Evolutionary conservation across 2,797 vertebrate species (phyloP).

Genomic region (Muscicapa striata): DNA sequence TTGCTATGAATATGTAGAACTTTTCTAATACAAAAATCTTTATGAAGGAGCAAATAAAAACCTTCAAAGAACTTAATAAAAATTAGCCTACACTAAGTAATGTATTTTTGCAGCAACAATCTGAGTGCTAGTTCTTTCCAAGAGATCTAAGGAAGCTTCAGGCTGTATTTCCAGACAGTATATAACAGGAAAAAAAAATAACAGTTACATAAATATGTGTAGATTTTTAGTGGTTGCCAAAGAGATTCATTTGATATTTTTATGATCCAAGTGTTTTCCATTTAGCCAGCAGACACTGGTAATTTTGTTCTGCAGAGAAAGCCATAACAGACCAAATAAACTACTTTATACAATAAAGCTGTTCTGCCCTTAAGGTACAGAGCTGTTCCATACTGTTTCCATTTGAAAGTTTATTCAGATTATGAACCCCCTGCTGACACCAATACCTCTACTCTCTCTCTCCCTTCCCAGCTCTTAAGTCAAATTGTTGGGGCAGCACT

Average conservation of each 20-base stretch:
- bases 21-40: neutral
- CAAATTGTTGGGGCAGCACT: conserved; percentile 34
- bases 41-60: neutral
- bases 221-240: conserved; percentile 51
- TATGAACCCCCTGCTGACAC: conserved; percentile 31
- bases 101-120: neutral
- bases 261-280: conserved; percentile 67
- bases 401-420: conserved; percentile 55
- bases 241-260: conserved; percentile 65
- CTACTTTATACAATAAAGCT: conserved; percentile 45
- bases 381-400: conserved; percentile 45
- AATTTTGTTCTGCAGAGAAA: conserved; percentile 57
- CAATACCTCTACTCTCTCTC: neutral
- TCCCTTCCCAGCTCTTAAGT: neutral
- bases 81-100: conserved; percentile 30
- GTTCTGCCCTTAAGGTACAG: conserved; percentile 50
- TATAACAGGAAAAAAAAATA: conserved; percentile 22
- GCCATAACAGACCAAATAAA: conserved; percentile 59
- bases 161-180: conserved; percentile 49
- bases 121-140: conserved; percentile 1
- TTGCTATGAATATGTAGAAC: neutral
- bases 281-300: conserved; percentile 60
- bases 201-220: conserved; percentile 42
- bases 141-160: conserved; percentile 29
- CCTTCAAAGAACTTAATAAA: conserved; percentile 43